Base-by-base conservation (phyloP, 2,113 vertebrate species). In the Procavia capensis region DNA sequence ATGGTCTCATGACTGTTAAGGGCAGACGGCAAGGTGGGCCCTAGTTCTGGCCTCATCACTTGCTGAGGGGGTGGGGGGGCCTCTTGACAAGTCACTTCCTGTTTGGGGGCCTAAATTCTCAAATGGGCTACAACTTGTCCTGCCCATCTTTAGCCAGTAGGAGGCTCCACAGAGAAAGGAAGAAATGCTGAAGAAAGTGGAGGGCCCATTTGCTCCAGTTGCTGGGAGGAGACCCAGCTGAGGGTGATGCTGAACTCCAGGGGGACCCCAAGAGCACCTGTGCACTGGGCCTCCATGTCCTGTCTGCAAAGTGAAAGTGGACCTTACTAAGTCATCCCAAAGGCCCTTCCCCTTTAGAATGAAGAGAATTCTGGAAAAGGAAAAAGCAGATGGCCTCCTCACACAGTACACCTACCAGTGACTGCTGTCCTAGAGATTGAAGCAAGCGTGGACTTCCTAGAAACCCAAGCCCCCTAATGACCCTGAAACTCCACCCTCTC, bases 341-440 rank as follows among this genome's bases (percentile, higher is more conserved):
- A 93, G 92, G 54, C 84, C 78, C 78, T 74, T 90, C 70, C 76
- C 59, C 85, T 88, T 87, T n/a, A 75, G 92, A 34, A 92, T 72
- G 70, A 47, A 76, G 70, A 1, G 25, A 88, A 50, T 66, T 86
- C 81, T 81, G 87, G 59, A 85, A 20, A 86, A 94, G 57, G 74
- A 92, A 75, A 59, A 39, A 57, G 47, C 74, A 70, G 81, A 39
- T 11, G 78, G 45, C 43, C 47, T 36, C 75, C 29, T 86, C 64
- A 43, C 81, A 25, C 6, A 5, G 17, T 9, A 54, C 16, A 27
- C 22, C 19, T 50, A n/a, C 43, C 17, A 5, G 45, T 72, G 90
- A 83, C 80, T 63, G 90, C 17, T 41, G 70, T 74, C 81, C 78
- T 74, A 79, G 83, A 87, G 50, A 80, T 1, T 85, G 79, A 90